Evolutionary conservation across 2,888 invertebrate species (phyloP).

Genomic region (Chloroclysta siterata): DNA sequence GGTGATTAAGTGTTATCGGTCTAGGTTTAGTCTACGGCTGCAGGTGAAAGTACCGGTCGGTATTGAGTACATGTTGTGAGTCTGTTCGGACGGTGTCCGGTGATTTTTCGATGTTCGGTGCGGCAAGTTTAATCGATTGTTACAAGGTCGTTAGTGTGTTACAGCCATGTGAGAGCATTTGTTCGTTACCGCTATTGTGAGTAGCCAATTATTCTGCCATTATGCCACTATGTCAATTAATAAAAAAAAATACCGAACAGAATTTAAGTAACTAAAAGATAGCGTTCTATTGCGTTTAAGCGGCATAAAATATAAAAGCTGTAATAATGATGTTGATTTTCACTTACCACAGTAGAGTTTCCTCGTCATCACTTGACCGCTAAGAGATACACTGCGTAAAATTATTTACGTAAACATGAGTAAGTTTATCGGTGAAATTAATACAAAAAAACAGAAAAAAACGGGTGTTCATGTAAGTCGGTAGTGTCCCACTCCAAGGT

Average conservation of each 20-base stretch:
- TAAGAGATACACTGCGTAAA: constrained; percentile 45
- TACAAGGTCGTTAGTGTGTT: constrained; percentile 47
- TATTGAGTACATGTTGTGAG: constrained; percentile 18
- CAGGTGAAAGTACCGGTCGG: constrained; percentile 14
- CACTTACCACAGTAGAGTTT: constrained; percentile 36
- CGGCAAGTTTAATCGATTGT: constrained; percentile 24
- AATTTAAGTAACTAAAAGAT: constrained; percentile 48
- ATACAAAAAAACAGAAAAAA: constrained; percentile 36
- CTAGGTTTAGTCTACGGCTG: constrained; percentile 17
- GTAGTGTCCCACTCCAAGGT: constrained; percentile 43
- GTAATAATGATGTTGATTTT: constrained; percentile 31
- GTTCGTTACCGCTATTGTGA: constrained; percentile 51
- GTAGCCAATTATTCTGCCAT: constrained; percentile 62
- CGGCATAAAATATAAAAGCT: constrained; percentile 36
- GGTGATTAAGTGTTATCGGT: constrained; percentile 11
- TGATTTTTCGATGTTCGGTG: constrained; percentile 16
- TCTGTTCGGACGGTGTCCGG: constrained; percentile 17
- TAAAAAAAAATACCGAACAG: constrained; percentile 48
- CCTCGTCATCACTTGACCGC: constrained; percentile 41
- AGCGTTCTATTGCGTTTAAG: constrained; percentile 38
- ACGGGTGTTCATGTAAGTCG: constrained; percentile 39
- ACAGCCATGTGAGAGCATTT: constrained; percentile 58
- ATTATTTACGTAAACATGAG: constrained; percentile 44
- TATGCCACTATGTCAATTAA: constrained; percentile 79
- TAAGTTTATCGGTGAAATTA: constrained; percentile 41